phyloP scores from a whole-genome alignment of 2,797 vertebrate species.

The Sarcoramphus papa region DNA sequence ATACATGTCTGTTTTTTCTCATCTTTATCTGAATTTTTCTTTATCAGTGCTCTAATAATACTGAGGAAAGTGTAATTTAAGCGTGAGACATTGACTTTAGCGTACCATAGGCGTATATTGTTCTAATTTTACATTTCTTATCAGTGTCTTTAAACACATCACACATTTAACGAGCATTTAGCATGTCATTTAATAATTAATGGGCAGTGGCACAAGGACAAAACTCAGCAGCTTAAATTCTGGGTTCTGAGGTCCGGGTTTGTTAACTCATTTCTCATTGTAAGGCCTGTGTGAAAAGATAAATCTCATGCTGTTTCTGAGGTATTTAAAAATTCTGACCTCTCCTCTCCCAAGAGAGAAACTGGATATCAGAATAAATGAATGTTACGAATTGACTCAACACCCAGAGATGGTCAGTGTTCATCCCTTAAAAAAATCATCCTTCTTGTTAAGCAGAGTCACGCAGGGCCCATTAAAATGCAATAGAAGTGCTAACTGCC shows the following conservation, averaged over 20 bases:
- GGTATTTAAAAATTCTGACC: background rate
- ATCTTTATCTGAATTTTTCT: background rate
- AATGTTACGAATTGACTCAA: background rate
- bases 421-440: background rate
- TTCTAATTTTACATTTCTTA: background rate
- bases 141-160: background rate
- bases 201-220: background rate
- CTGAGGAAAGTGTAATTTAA: background rate
- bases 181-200: background rate
- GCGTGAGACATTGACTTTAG: background rate
- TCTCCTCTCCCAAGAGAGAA: background rate
- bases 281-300: background rate
- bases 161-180: background rate
- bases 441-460: background rate
- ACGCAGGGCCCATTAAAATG: background rate
- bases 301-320: background rate
- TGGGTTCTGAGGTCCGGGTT: background rate
- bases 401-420: background rate
- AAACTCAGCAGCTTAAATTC: background rate
- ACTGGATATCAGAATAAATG: background rate
- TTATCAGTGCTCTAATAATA: fast-evolving
- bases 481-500: background rate
- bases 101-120: background rate
- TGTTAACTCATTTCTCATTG: background rate
- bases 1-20: background rate